phyloP scores from a whole-genome alignment of 2,797 vertebrate genomes.

The Poeciliopsis infans region DNA sequence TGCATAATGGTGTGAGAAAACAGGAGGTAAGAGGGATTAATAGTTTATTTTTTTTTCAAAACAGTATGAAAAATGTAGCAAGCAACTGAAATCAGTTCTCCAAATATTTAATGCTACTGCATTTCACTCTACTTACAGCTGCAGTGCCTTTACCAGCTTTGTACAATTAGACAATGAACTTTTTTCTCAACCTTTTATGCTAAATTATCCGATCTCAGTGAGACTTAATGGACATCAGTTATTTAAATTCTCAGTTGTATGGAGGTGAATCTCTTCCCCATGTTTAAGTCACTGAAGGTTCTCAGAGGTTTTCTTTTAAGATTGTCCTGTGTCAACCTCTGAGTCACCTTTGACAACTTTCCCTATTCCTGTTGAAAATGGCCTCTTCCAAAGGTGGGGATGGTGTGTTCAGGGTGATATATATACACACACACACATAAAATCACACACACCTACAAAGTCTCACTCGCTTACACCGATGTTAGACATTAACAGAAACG shows the following conservation, averaged over 20 bases:
- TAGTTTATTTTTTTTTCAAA: background rate
- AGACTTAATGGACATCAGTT: background rate
- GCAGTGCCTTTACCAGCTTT: background rate
- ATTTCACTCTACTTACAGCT: no score
- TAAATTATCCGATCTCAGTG: background rate
- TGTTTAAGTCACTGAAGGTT: background rate
- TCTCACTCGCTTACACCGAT: slow-evolving; percentile 4
- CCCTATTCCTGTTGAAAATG: background rate
- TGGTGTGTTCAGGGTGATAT: background rate
- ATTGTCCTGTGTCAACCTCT: background rate
- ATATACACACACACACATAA: background rate
- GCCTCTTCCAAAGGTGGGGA: background rate
- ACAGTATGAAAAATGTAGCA: background rate
- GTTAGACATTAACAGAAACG: slow-evolving; percentile 50
- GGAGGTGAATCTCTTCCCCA: background rate
- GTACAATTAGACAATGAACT: background rate
- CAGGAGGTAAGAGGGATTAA: background rate
- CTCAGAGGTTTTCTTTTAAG: background rate
- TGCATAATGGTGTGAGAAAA: background rate
- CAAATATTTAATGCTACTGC: background rate
- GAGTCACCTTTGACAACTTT: background rate
- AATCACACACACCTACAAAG: slow-evolving; percentile 16
- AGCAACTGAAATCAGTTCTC: background rate
- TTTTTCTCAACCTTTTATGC: no score
- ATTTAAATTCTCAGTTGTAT: background rate